Evolutionary conservation across 2,797 vertebrate species (phyloP).

Genomic region (Furcifer pardalis): DNA sequence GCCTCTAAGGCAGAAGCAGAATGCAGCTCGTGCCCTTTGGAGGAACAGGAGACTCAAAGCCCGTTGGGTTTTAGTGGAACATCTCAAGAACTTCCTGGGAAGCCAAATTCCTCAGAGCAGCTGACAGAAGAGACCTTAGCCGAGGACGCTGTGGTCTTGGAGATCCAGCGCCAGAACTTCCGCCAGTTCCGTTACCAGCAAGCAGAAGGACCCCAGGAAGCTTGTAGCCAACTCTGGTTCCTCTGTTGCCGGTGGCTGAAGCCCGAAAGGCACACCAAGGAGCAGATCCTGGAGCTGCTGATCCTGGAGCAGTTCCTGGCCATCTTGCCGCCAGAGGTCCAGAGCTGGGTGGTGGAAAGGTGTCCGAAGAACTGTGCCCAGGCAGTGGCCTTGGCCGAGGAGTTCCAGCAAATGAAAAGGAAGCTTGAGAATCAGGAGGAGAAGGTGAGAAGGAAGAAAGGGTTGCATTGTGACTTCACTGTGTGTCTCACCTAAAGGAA

Average conservation of each 20-base stretch:
- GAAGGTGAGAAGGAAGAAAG: slow-evolving; percentile 51
- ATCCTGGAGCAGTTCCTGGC: slow-evolving; percentile 68
- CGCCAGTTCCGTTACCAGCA: slow-evolving; percentile 61
- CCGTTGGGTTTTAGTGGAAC: not conserved
- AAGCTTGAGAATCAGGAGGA: slow-evolving; percentile 36
- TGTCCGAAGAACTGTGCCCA: slow-evolving; percentile 58
- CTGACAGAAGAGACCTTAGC: not conserved
- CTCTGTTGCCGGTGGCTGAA: slow-evolving; percentile 62
- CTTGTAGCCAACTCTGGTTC: slow-evolving; percentile 47
- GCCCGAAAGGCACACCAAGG: slow-evolving; percentile 59
- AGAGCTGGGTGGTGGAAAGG: slow-evolving; percentile 56
- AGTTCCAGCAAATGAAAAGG: slow-evolving; percentile 33
- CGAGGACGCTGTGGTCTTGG: not conserved
- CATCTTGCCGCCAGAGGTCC: slow-evolving; percentile 56
- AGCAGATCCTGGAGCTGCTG: slow-evolving; percentile 67
- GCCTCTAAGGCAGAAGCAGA: not conserved
- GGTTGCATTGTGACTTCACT: not conserved
- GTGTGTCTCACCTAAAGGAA: too few relatives aligned
- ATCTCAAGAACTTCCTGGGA: not conserved
- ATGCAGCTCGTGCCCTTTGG: not conserved
- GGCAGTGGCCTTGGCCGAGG: slow-evolving; percentile 53
- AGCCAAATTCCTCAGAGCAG: not conserved
- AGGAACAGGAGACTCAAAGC: not conserved
- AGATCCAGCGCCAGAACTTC: slow-evolving; percentile 49
- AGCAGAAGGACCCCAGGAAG: slow-evolving; percentile 45